Evolutionary conservation across 2,888 invertebrate species (phyloP).

Genomic region (Leptopilina drosophilae): DNA sequence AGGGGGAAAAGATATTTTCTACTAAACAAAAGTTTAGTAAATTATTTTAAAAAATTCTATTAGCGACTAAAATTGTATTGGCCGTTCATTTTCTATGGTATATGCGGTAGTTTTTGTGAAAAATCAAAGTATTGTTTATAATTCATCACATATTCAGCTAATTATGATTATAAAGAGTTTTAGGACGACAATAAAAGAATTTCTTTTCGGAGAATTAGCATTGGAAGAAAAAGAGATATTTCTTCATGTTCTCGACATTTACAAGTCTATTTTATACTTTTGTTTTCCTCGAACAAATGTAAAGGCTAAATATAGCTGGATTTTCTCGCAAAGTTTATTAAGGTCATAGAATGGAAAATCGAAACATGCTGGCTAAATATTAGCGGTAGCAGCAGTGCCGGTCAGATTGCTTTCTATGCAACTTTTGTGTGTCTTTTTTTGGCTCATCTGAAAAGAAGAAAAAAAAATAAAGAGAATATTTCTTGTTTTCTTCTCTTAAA

Average conservation of each 20-base stretch:
- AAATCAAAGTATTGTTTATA: neutral
- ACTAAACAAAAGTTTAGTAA: neutral
- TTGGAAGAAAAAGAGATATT: neutral
- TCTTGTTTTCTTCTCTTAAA: neutral
- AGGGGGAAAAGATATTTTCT: too few species aligned
- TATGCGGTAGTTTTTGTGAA: neutral
- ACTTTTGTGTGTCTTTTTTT: neutral
- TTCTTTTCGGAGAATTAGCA: too few species aligned
- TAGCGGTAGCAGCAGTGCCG: constrained; percentile 16
- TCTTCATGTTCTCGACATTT: neutral
- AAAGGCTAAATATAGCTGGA: constrained; percentile 13
- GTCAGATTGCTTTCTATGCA: neutral
- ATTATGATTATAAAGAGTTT: neutral
- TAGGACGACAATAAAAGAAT: neutral
- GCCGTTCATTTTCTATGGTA: too few species aligned
- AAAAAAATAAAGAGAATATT: neutral
- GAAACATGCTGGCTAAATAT: constrained; percentile 14
- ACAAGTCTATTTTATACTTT: neutral
- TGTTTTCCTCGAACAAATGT: neutral
- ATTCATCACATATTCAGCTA: neutral
- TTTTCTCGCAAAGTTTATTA: constrained; percentile 1
- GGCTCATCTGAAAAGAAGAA: constrained; percentile 30
- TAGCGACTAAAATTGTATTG: neutral
- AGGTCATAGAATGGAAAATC: constrained; percentile 9
- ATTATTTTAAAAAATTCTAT: neutral